phyloP scores from a whole-genome alignment of 37 sponge, comb jelly and placozoan genomes.

The Haliclona indistincta region DNA sequence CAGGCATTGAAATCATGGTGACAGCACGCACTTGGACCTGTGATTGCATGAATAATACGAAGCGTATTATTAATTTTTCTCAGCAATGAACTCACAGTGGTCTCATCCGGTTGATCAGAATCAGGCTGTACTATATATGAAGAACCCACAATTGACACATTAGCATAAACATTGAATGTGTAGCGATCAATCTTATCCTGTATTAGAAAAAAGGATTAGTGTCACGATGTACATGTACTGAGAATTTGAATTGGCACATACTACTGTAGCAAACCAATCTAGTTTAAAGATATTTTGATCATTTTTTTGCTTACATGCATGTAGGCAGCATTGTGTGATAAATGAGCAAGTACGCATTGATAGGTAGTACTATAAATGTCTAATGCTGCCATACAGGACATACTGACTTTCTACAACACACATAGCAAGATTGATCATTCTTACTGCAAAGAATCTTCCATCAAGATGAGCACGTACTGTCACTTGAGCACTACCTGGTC shows the following conservation, averaged over 20 bases:
- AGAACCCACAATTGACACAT: background rate
- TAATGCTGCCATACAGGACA: too few relatives aligned
- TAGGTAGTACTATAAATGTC: too few relatives aligned
- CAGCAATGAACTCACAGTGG: background rate
- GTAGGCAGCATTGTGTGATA: too few relatives aligned
- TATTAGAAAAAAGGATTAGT: background rate
- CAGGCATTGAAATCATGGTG: background rate
- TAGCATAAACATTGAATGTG: slow-evolving; percentile 22
- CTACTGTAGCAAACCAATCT: too few relatives aligned
- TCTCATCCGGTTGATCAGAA: background rate
- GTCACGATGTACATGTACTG: background rate
- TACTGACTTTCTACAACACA: too few relatives aligned
- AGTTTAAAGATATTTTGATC: too few relatives aligned
- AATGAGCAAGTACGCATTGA: too few relatives aligned
- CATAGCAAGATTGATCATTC: too few relatives aligned
- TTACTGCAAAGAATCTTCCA: background rate
- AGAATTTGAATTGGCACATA: background rate
- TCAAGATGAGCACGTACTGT: background rate
- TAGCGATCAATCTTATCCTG: slow-evolving; percentile 7
- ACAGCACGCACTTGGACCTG: slow-evolving; percentile 1
- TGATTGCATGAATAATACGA: too few relatives aligned
- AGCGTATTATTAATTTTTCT: background rate
- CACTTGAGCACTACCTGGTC: background rate
- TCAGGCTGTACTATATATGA: background rate
- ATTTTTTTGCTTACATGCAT: too few relatives aligned